Percentiles rank a stretch among this genome's conserved stretches.
Evolutionary conservation across 2,113 vertebrate genomes (phyloP).

Genomic region (Colistium nudipinnis): DNA sequence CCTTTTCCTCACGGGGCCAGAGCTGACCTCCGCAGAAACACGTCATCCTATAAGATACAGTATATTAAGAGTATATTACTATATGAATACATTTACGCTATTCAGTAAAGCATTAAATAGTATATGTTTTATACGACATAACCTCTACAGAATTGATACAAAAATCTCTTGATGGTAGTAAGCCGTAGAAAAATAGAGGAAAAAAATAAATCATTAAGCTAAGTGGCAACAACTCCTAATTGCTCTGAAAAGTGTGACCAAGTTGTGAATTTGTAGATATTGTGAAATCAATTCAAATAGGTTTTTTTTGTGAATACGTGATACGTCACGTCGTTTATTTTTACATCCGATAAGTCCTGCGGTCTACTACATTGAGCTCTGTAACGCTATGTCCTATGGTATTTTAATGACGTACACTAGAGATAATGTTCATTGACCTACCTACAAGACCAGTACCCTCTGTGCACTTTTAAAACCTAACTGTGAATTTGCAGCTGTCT

Average conservation of each 20-base stretch:
- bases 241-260: conserved; percentile 68
- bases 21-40: conserved; percentile 64
- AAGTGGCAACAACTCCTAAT: conserved; percentile 63
- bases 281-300: conserved; percentile 74
- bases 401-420: conserved; percentile 59
- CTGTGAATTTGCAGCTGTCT: conserved; percentile 78
- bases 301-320: conserved; percentile 74
- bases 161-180: conserved; percentile 70
- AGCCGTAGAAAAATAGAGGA: conserved; percentile 68
- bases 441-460: conserved; percentile 66
- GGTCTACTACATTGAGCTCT: conserved; percentile 65
- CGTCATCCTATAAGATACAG: conserved; percentile 66
- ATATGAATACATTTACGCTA: conserved; percentile 80
- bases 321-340: conserved; percentile 75
- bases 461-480: conserved; percentile 76
- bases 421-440: conserved; percentile 61
- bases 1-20: conserved; percentile 60
- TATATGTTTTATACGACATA: conserved; percentile 74
- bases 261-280: conserved; percentile 81
- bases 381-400: conserved; percentile 72
- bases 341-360: conserved; percentile 69
- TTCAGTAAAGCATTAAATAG: conserved; percentile 71
- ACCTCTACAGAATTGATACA: conserved; percentile 71
- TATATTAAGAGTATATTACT: conserved; percentile 77
- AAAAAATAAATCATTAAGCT: conserved; percentile 59